Evolutionary conservation across 2,797 vertebrate genomes (phyloP), one percentile per base, ranked within the genome.

Genomic region (Pogoniulus pusillus): DNA sequence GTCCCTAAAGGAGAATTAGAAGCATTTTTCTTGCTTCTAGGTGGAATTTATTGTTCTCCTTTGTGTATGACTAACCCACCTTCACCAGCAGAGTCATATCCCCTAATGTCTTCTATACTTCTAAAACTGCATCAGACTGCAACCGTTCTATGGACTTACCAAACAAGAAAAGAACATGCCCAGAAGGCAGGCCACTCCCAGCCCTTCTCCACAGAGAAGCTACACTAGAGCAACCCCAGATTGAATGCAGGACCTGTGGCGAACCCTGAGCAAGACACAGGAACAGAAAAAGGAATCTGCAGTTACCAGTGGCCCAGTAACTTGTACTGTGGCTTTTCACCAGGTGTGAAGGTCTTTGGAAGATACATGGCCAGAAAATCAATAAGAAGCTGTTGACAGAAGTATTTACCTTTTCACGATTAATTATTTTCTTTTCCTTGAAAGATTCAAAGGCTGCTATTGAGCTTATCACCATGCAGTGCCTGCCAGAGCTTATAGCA

Each of bases 1-100:
- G 47, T 94, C 91, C 91, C 93, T 81, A 23, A 91, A 91, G 94
- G 66, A 94, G 76, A 91, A 93, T 93, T 93, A 85, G 76, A 81
- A 30, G 47, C 16, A 37, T 83, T 96, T 90, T 93, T 69, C 86
- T 91, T 73, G 32, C 66, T 87, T 93, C 88, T 82, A 41, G 82
- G 70, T 85, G 64, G 79, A 94, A 91, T 90, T 83, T 85, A 70
- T 20, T 39, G 35, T 22, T 87, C 73, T 94, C 94, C 84, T 87
- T 89, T 89, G 88, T 86, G 87, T 89, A 70, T 0, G 45, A 92
- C 94, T 93, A 95, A 89, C 79, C 32, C 35, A 78, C 59, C 51
- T 88, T 69, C 68, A 74, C 68, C 81, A 73, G 73, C 66, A 71
- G 23, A 82, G 63, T 49, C 34, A 13, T n/a, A 62, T 11, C 27